Evolutionary conservation across 2,113 vertebrate species (phyloP), one percentile per base, ranked within the genome.

Genomic region (Centropristis striata): DNA sequence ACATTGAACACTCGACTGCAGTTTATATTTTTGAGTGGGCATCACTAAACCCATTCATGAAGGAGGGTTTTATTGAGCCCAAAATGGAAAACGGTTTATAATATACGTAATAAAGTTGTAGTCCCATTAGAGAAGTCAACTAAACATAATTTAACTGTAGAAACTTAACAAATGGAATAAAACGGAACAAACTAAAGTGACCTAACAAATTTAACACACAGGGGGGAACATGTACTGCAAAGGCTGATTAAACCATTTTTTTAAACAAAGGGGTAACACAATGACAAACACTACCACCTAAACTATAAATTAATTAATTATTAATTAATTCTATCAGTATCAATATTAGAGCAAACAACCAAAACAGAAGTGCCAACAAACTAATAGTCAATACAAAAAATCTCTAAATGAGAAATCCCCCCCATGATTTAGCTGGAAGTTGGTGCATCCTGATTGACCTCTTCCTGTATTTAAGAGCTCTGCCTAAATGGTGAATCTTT

Each of bases 371-470:
- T 10, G 27, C 4, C 4, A 46, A 28, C 8, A 64, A 44, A 63
- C 13, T 25, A 27, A 41, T 32, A 15, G n/a, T 13, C 23, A 47
- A 65, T 8, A 20, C 16, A 18, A 2, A 44, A 27, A 11, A 44
- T 44, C 21, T 46, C 9, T 27, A 27, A 64, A 46, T 15, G 23
- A 42, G 21, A 25, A 42, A 42, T 42, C 39, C 37, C 37, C 55
- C 57, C 37, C 36, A 16, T 25, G 14, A 25, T 25, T 14, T 42
- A 14, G 21, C n/a, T 0, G n/a, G n/a, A 12, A 60, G 20, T 60
- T 60, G 58, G 58, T 61, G 42, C 58, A 60, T 9, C 41, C 37
- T 61, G n/a, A 61, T 23, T 25, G 14, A 37, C 59, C 37, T 25
- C 37, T 42, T 61, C 53, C 53, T 55, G 53, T 42, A 41, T 41